A percentile compares a stretch with the other conserved stretches of the same genome.
Evolutionary conservation across 2,797 vertebrate genomes (phyloP).

Genomic region (Siniperca undulata): DNA sequence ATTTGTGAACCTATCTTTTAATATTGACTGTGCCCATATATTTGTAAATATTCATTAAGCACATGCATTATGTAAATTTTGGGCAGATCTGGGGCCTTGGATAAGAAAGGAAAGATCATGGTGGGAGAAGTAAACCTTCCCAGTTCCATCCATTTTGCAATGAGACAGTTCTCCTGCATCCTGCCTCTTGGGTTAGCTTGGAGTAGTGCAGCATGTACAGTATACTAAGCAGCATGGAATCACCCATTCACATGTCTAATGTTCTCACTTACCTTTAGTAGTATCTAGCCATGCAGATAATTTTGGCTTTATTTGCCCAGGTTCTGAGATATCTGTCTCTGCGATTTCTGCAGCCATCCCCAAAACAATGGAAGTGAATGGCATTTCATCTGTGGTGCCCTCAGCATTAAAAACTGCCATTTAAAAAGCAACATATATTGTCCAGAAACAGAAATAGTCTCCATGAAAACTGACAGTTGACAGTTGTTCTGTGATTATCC

Average conservation of each 20-base stretch:
- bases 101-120: neutral
- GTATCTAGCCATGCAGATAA: too few species aligned
- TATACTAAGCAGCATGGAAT: neutral
- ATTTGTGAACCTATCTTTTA: neutral
- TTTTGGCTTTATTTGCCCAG: too few species aligned
- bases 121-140: neutral
- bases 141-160: neutral
- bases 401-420: slow-evolving; percentile 29
- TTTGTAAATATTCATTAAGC: neutral
- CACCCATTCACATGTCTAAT: neutral
- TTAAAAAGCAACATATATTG: slow-evolving; percentile 28
- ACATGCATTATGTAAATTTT: neutral
- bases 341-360: too few species aligned
- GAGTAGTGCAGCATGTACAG: neutral
- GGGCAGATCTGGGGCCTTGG: neutral
- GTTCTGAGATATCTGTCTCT: too few species aligned
- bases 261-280: too few species aligned
- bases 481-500: slow-evolving; percentile 35
- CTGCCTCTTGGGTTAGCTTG: neutral
- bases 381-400: neutral
- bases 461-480: slow-evolving; percentile 29
- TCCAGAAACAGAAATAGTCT: slow-evolving; percentile 29
- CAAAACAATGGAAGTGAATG: neutral
- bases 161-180: too few species aligned
- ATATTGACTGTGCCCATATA: neutral